These are phyloP conservation scores for Phenganax marumi DNA, from an alignment of 92 coral and sea anemone genomes.

Conservation along the genomic window DNA sequence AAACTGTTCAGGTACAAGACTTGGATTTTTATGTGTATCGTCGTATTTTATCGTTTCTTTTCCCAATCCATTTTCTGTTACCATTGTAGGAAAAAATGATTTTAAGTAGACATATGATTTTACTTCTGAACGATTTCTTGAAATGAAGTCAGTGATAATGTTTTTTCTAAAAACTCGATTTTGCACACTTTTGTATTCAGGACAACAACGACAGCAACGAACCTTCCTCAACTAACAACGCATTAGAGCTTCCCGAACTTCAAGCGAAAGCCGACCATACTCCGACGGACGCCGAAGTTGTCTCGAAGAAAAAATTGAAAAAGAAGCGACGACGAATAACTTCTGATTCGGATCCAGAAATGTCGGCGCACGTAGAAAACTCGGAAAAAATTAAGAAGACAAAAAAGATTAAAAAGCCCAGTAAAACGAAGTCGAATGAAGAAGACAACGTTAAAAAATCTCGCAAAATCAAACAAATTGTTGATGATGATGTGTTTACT, in stretches of 20 bases:
- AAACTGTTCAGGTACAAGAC: not conserved
- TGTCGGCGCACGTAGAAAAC: slow-evolving; percentile 40
- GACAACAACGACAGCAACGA: not conserved
- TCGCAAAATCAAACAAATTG: slow-evolving; percentile 44
- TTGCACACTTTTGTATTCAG: not conserved
- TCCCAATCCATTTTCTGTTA: too few species aligned
- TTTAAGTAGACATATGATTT: too few species aligned
- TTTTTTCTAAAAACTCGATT: too few species aligned
- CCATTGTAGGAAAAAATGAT: too few species aligned
- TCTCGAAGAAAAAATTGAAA: slow-evolving; percentile 14
- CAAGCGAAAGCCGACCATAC: slow-evolving; percentile 4
- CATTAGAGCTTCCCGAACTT: slow-evolving; percentile 8
- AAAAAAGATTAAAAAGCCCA: slow-evolving; percentile 55
- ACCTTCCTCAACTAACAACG: not conserved
- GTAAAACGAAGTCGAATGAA: slow-evolving; percentile 56
- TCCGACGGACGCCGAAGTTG: slow-evolving; percentile 21
- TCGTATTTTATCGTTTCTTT: too few species aligned
- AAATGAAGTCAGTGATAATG: too few species aligned
- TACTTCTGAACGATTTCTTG: too few species aligned
- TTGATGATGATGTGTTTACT: slow-evolving; percentile 51
- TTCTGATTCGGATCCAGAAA: slow-evolving; percentile 36
- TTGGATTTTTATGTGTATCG: too few species aligned
- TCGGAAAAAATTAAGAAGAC: slow-evolving; percentile 68
- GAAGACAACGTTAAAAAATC: slow-evolving; percentile 18
- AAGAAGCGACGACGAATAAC: slow-evolving; percentile 26